phyloP scores from a whole-genome alignment of 2,797 vertebrate genomes.

The Oryzias sinensis region DNA sequence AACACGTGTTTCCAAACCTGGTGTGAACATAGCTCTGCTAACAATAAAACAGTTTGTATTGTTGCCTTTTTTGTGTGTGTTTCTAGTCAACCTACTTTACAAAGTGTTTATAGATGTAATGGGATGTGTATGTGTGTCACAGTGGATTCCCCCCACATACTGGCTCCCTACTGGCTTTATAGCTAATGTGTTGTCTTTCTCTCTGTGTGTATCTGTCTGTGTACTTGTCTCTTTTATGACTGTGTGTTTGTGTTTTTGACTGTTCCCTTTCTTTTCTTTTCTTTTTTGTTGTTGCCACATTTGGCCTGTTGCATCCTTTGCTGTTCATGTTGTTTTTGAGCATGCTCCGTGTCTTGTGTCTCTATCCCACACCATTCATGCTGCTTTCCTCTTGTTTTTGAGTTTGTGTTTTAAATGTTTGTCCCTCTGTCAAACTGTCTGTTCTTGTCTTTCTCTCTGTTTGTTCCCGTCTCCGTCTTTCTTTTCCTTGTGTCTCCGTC shows the following conservation, averaged over 20 bases:
- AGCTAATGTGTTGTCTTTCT: constrained; percentile 80
- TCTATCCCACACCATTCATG: constrained; percentile 16
- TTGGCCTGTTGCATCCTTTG: constrained; percentile 43
- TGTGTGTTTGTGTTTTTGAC: constrained; percentile 52
- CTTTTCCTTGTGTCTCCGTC: constrained; percentile 53
- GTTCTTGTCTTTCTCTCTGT: constrained; percentile 57
- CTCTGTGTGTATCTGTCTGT: constrained; percentile 65
- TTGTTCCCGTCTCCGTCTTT: constrained; percentile 33
- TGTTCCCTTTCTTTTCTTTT: constrained; percentile 6
- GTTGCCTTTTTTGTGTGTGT: constrained; percentile 11
- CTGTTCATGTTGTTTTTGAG: constrained; percentile 42
- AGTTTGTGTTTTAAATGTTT: constrained; percentile 63
- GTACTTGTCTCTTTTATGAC: constrained; percentile 53
- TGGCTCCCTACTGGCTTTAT: constrained; percentile 69
- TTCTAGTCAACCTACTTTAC: constrained; percentile 16
- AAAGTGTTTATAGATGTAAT: constrained; percentile 27
- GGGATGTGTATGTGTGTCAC: constrained; percentile 59
- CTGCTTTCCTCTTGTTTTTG: constrained; percentile 45
- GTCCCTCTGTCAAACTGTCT: constrained; percentile 44
- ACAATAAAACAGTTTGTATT: neutral
- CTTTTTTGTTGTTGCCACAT: constrained; percentile 28
- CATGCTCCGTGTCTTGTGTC: constrained; percentile 39
- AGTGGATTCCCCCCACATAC: constrained; percentile 67
- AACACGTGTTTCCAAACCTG: too few species aligned
- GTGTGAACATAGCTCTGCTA: too few species aligned